These are phyloP conservation scores for Prinia subflava DNA, from an alignment of 2,113 vertebrate genomes.

Conservation along the genomic window DNA sequence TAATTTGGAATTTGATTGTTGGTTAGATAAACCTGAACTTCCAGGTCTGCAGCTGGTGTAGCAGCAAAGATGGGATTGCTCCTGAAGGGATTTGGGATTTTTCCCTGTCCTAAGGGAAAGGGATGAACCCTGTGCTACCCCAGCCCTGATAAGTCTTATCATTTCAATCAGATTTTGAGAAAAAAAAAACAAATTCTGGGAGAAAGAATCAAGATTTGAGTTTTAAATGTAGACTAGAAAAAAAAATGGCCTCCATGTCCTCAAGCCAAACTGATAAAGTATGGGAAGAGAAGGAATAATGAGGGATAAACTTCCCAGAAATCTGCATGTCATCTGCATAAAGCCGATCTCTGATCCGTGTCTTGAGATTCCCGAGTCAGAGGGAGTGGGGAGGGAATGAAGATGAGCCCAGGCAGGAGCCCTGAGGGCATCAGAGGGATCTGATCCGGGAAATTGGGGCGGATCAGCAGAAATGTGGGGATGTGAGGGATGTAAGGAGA, in stretches of 20 bases:
- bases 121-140: background rate
- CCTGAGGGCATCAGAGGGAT: background rate
- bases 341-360: background rate
- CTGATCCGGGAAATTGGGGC: background rate
- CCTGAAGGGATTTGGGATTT: background rate
- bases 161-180: background rate
- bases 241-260: background rate
- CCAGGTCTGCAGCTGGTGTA: too few species aligned
- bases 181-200: background rate
- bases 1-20: background rate
- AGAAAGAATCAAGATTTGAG: background rate
- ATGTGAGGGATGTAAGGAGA: accelerated
- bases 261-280: background rate
- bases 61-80: background rate
- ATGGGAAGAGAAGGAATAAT: conserved; percentile 2
- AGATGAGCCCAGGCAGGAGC: background rate
- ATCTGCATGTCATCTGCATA: conserved; percentile 37
- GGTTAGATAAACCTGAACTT: background rate
- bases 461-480: background rate
- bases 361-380: background rate
- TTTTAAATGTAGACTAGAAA: background rate
- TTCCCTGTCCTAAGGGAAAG: background rate
- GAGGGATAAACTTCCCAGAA: conserved; percentile 11
- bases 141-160: background rate
- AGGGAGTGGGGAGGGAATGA: background rate